Evolutionary conservation across 2,797 vertebrate species (phyloP).

Genomic region (Prionace glauca): DNA sequence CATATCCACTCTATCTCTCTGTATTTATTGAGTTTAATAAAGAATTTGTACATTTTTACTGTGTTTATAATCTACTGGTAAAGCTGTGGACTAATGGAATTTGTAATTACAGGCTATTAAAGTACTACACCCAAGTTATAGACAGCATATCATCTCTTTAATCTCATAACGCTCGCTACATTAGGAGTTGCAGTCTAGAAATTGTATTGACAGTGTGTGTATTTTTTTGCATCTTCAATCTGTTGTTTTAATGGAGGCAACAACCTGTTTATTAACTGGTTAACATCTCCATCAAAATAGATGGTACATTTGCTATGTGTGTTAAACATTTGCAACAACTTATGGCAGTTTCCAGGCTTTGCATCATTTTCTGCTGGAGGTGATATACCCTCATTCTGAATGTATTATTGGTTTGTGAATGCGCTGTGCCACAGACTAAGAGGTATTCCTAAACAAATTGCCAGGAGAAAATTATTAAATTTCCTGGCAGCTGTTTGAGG

Average conservation of each 20-base stretch:
- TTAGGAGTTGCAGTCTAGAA: not conserved
- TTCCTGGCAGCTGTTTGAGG: not conserved
- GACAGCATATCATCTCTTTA: not conserved
- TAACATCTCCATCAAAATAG: not conserved
- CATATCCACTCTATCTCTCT: not conserved
- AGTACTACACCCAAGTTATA: not conserved
- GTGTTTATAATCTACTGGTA: not conserved
- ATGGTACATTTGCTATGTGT: not conserved
- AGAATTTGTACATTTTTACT: conserved; percentile 9
- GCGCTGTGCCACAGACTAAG: not conserved
- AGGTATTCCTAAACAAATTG: not conserved
- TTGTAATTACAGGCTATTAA: not conserved
- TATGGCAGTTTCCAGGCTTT: not conserved
- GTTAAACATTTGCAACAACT: not conserved
- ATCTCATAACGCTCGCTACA: not conserved
- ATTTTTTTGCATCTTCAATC: not conserved
- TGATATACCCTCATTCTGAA: not conserved
- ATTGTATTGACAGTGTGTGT: not conserved
- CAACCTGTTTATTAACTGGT: not conserved
- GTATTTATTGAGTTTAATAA: not conserved
- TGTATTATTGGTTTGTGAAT: not conserved
- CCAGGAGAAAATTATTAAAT: not conserved
- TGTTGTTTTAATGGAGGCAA: not conserved
- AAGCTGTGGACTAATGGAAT: not conserved
- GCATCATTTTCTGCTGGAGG: not conserved